Evolutionary conservation across 1,140 invertebrate genomes (phyloP).

Genomic region (Oppia nitens): DNA sequence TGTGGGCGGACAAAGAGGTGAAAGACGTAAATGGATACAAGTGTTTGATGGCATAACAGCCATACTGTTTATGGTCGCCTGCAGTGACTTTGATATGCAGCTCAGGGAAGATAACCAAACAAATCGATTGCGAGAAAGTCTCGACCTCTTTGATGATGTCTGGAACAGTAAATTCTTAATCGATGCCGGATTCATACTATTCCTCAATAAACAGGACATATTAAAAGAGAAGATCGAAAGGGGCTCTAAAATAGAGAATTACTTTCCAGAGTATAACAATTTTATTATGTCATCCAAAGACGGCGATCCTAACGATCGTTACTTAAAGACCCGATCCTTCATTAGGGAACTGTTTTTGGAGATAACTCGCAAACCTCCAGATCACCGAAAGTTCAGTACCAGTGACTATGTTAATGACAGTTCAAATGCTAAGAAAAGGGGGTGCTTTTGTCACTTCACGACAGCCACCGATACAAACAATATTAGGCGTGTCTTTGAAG

Average conservation of each 20-base stretch:
- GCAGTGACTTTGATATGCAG: constrained; percentile 55
- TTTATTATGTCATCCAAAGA: constrained; percentile 25
- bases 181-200: constrained; percentile 54
- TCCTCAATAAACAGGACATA: constrained; percentile 65
- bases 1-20: constrained; percentile 60
- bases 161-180: constrained; percentile 58
- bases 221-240: constrained; percentile 47
- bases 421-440: constrained; percentile 11
- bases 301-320: constrained; percentile 37
- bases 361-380: constrained; percentile 15
- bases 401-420: background rate
- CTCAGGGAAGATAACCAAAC: constrained; percentile 47
- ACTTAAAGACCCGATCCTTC: constrained; percentile 43
- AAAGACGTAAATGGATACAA: constrained; percentile 65
- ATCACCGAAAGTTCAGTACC: constrained; percentile 3
- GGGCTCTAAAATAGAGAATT: constrained; percentile 40
- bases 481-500: constrained; percentile 47
- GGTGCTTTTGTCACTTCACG: constrained; percentile 39
- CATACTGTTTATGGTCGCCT: constrained; percentile 55
- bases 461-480: constrained; percentile 53
- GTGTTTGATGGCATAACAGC: constrained; percentile 63
- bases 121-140: constrained; percentile 50
- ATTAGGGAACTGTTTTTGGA: constrained; percentile 44
- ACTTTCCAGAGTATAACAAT: constrained; percentile 44
- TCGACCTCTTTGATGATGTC: constrained; percentile 52